Evolutionary conservation across 1,140 invertebrate species (phyloP), one percentile per base, ranked within the genome.

Genomic region (Platorchestia sp.): DNA sequence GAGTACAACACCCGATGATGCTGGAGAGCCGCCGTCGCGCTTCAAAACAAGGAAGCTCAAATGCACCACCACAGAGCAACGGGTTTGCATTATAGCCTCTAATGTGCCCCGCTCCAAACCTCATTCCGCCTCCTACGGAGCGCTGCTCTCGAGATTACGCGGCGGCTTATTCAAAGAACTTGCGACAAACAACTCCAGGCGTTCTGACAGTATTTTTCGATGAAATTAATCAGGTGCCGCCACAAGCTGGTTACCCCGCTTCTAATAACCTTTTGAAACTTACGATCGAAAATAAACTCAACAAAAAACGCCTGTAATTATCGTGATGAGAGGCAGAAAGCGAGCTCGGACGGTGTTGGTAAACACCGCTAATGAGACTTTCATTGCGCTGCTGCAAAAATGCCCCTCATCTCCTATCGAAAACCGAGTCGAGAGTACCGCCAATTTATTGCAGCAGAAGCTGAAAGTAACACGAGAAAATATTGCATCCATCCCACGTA

Each of bases 321-420:
- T 36, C 59, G 59, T 36, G 59, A 75, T 75, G 59, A 27, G 59
- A 14, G 59, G 59, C 59, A 75, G 59, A 36, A 27, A 75, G 27
- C 59, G 59, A 75, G 10, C 27, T 75, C 59, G 7, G 59, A 36
- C 36, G 10, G 59, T 75, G 59, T 75, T 75, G 59, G 59, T 75
- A 75, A 75, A 75, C 59, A 75, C 59, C 59, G 59, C 59, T 75
- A 75, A 75, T 75, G 59, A 75, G 59, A 75, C 59, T 75, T 75
- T 75, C 59, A 75, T 75, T 75, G 59, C 59, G 27, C 10, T 27
- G 59, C 59, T 75, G 10, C 27, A 75, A 75, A n/a, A 75, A 75
- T 75, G 59, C 10, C 59, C 59, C 27, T 75, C 59, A 27, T 75
- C 59, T 36, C 27, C 1, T 75, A 75, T 75, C 36, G 59, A 75